A percentile compares a stretch with the other conserved stretches of the same genome.
Evolutionary conservation across 2,797 vertebrate genomes (phyloP).

Genomic region (Spea hammondii): DNA sequence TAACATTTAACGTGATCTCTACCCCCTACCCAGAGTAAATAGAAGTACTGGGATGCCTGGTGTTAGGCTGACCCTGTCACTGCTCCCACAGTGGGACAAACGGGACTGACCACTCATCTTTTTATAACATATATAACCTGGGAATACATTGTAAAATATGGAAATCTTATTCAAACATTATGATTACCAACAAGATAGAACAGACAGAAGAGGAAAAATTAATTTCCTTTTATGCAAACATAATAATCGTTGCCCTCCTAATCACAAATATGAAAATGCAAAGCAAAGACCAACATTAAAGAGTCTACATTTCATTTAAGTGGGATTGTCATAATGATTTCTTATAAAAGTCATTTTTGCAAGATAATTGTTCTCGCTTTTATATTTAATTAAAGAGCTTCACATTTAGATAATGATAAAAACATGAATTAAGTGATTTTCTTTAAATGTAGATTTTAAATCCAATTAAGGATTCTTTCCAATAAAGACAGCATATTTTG

Average conservation of each 20-base stretch:
- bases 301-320: conserved; percentile 47
- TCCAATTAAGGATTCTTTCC: conserved; percentile 42
- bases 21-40: too few relatives aligned
- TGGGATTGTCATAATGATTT: conserved; percentile 60
- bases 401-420: conserved; percentile 67
- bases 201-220: conserved; percentile 15
- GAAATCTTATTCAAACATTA: conserved; percentile 41
- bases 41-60: too few relatives aligned
- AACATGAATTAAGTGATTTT: conserved; percentile 65
- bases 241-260: conserved; percentile 44
- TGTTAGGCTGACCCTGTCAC: too few relatives aligned
- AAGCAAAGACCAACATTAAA: conserved; percentile 46
- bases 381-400: conserved; percentile 63
- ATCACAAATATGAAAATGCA: conserved; percentile 47
- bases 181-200: conserved; percentile 26
- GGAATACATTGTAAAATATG: conserved; percentile 8
- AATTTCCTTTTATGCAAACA: conserved; percentile 29
- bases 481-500: conserved; percentile 37
- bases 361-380: conserved; percentile 63
- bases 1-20: too few relatives aligned
- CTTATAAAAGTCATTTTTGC: conserved; percentile 61
- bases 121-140: not conserved
- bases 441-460: conserved; percentile 50
- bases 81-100: too few relatives aligned
- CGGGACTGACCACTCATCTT: too few relatives aligned